A percentile compares a stretch with the other conserved stretches of the same genome.
Conservation (phyloP, 2,797 vertebrate genomes). For the Etheostoma nigrum region DNA sequence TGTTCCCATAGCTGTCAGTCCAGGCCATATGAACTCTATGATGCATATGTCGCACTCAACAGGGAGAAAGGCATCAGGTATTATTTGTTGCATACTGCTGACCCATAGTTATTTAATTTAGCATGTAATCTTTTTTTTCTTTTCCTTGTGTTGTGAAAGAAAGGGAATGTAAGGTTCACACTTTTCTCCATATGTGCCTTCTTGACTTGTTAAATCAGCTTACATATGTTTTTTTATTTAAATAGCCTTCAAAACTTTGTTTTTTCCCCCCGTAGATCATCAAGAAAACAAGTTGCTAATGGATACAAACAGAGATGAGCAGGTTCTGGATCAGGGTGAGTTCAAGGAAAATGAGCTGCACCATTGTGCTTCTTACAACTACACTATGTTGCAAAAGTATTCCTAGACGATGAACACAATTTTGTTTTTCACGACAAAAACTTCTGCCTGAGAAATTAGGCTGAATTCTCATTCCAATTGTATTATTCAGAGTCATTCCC, state of each 20-base stretch:
- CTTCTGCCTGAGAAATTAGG: background rate
- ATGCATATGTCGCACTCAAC: slow-evolving; percentile 75
- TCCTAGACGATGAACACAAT: background rate
- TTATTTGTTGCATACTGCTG: background rate
- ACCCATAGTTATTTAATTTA: background rate
- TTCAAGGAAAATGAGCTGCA: slow-evolving; percentile 28
- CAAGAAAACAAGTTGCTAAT: slow-evolving; percentile 72
- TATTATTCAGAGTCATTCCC: background rate
- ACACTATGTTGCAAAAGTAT: background rate
- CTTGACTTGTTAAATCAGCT: background rate
- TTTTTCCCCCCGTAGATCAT: slow-evolving; percentile 59
- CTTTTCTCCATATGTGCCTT: background rate
- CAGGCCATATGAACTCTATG: slow-evolving; percentile 88
- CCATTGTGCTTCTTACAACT: background rate
- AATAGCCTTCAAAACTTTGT: slow-evolving; percentile 5
- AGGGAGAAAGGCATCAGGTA: slow-evolving; percentile 46
- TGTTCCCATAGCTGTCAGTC: slow-evolving; percentile 86
- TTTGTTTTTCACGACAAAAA: background rate
- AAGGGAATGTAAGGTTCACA: background rate
- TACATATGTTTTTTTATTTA: background rate
- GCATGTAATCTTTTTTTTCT: background rate
- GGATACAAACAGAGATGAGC: slow-evolving; percentile 84
- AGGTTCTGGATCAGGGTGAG: slow-evolving; percentile 90
- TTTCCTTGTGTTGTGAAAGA: background rate
- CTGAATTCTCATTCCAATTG: background rate